Conservation (phyloP, 2,113 vertebrate species). For the Chamaea fasciata region DNA sequence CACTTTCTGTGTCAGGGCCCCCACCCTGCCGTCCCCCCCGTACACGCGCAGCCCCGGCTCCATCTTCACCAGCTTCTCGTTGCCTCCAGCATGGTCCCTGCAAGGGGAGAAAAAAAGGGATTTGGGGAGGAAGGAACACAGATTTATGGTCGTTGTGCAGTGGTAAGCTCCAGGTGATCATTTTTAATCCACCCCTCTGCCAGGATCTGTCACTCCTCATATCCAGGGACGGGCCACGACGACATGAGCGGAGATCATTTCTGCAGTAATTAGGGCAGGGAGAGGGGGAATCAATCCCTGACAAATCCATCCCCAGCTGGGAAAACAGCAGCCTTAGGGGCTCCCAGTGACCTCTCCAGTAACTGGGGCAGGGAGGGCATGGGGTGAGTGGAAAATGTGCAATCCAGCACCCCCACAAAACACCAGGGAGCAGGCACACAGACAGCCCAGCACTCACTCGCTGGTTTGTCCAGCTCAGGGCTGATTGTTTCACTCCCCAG, state of each 20-base stretch:
- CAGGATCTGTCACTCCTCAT: background rate
- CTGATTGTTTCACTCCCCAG: background rate
- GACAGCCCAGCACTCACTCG: background rate
- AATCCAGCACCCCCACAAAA: background rate
- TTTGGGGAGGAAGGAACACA: background rate
- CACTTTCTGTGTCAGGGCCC: constrained; percentile 87
- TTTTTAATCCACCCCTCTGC: background rate
- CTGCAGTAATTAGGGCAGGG: background rate
- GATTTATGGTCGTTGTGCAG: background rate
- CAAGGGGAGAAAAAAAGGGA: background rate
- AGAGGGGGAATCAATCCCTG: background rate
- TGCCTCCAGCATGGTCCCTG: constrained; percentile 97
- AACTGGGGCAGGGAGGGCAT: background rate
- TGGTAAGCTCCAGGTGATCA: background rate
- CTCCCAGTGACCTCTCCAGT: background rate
- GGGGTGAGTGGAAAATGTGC: background rate
- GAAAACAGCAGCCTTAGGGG: background rate
- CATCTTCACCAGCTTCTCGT: constrained; percentile 90
- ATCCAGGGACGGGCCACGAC: background rate
- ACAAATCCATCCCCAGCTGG: background rate
- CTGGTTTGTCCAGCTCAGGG: background rate
- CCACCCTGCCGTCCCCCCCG: constrained; percentile 88
- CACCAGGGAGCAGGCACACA: background rate
- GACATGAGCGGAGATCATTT: rapidly evolving
- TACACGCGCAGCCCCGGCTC: constrained; percentile 84